These are phyloP conservation scores for Ophion ellenae DNA, from an alignment of 2,888 invertebrate species.

Conservation along the genomic window DNA sequence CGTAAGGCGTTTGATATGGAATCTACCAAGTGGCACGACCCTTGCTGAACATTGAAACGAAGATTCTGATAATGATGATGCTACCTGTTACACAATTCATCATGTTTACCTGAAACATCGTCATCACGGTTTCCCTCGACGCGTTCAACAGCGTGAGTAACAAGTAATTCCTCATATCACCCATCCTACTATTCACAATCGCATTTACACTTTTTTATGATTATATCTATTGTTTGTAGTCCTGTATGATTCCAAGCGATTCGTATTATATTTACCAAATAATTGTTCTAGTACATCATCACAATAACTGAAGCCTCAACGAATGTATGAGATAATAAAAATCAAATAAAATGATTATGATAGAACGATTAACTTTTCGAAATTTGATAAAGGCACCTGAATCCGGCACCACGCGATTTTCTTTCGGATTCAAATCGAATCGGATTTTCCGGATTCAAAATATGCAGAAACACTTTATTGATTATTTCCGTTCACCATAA, in stretches of 20 bases:
- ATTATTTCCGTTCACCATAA: no score
- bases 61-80: constrained; percentile 68
- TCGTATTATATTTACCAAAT: background rate
- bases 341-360: background rate
- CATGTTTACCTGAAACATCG: constrained; percentile 65
- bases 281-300: background rate
- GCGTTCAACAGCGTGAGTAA: constrained; percentile 69
- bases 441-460: no score
- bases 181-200: background rate
- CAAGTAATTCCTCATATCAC: background rate
- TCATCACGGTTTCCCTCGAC: constrained; percentile 68
- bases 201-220: background rate
- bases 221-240: background rate
- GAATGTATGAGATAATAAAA: background rate
- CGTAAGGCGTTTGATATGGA: constrained; percentile 66
- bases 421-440: no score
- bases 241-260: background rate
- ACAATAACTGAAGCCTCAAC: background rate
- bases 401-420: no score
- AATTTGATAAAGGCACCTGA: background rate
- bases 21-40: constrained; percentile 67
- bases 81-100: constrained; percentile 64
- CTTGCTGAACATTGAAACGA: constrained; percentile 48
- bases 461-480: no score
- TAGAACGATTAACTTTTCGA: background rate